A percentile compares a stretch with the other conserved stretches of the same genome.
These are phyloP conservation scores for Sula dactylatra DNA, from an alignment of 2,113 vertebrate genomes.

Conservation along the genomic window DNA sequence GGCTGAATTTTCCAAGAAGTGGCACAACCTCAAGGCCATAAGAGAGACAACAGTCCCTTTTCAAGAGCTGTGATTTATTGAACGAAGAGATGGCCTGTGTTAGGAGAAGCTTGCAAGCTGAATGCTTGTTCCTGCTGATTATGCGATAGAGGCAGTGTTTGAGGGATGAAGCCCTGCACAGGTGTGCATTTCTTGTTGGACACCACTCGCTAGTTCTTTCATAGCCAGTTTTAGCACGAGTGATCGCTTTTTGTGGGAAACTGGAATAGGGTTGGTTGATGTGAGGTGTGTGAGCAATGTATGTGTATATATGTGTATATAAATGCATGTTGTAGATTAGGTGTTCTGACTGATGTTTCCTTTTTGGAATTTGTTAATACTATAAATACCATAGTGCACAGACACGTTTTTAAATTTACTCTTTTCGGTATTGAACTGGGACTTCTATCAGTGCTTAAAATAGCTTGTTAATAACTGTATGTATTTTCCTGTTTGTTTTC, in stretches of 20 bases:
- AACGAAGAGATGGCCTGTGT: not conserved
- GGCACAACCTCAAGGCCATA: not conserved
- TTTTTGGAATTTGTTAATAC: not conserved
- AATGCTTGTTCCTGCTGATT: not conserved
- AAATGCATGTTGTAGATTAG: not conserved
- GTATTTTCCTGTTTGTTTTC: not conserved
- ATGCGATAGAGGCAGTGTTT: not conserved
- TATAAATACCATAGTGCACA: not conserved
- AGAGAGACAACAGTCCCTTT: not conserved
- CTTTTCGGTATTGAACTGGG: not conserved
- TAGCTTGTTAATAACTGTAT: not conserved
- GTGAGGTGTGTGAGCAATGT: not conserved
- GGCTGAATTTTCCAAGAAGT: not conserved
- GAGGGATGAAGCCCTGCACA: not conserved
- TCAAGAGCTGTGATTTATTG: not conserved
- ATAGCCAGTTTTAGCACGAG: not conserved
- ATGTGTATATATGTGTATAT: not conserved
- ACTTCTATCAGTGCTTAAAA: not conserved
- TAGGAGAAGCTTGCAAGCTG: not conserved
- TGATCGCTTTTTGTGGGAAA: not conserved
- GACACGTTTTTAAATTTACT: not conserved
- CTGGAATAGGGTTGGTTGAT: not conserved
- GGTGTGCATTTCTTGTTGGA: not conserved
- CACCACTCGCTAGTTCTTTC: not conserved
- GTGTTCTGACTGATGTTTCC: not conserved